phyloP scores from a whole-genome alignment of 2,888 invertebrate species.

The Trachelus stipa region DNA sequence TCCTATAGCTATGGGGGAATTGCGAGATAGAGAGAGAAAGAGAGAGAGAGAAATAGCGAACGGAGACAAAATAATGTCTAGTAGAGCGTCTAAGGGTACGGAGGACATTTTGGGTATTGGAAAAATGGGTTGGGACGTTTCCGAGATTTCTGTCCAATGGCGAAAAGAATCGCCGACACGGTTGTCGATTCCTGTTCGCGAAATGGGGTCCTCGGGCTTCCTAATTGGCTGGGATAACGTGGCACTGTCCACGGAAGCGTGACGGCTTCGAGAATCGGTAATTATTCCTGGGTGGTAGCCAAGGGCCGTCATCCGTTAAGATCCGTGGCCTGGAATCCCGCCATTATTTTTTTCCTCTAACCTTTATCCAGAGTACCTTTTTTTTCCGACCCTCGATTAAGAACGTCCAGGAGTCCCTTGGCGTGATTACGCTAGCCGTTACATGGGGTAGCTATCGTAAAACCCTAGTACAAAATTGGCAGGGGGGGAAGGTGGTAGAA shows the following conservation, averaged over 20 bases:
- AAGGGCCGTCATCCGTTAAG: slow-evolving; percentile 30
- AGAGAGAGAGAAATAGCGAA: not conserved
- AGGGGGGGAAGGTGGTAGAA: too few relatives aligned
- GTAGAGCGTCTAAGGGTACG: not conserved
- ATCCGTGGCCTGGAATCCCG: slow-evolving; percentile 34
- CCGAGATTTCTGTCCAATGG: not conserved
- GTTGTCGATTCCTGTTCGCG: not conserved
- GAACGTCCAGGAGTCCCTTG: not conserved
- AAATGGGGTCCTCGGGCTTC: not conserved
- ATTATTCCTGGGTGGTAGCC: slow-evolving; percentile 31
- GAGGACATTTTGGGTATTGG: not conserved
- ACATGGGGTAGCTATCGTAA: not conserved
- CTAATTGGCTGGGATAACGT: not conserved
- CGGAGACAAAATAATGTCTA: not conserved
- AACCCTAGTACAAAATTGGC: not conserved
- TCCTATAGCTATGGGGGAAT: not conserved
- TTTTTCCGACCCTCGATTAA: not conserved
- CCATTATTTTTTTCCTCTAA: slow-evolving; percentile 17
- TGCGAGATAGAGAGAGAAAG: not conserved
- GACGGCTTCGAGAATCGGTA: slow-evolving; percentile 19
- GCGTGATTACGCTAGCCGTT: not conserved
- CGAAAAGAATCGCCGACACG: not conserved
- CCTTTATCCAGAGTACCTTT: not conserved
- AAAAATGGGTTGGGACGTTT: not conserved
- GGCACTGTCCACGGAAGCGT: not conserved